Conservation (phyloP, 2,797 vertebrate genomes). For the Bucorvus abyssinicus region DNA sequence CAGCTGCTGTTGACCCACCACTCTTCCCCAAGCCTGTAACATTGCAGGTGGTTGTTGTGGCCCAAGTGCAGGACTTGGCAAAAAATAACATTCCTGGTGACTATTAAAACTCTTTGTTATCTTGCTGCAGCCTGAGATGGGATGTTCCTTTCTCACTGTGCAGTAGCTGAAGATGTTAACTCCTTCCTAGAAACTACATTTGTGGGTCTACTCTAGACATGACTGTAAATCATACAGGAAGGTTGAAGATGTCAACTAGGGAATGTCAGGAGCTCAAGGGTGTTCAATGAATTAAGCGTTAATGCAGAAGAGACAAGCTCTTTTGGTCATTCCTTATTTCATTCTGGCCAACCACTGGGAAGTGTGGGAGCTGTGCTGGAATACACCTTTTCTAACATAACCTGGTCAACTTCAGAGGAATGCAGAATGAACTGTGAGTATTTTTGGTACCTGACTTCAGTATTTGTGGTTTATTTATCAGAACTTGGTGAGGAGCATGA, state of each 20-base stretch:
- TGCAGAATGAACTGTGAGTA: not conserved
- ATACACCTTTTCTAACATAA: not conserved
- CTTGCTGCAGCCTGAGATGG: not conserved
- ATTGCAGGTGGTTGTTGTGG: too few species aligned
- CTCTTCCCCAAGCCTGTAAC: too few species aligned
- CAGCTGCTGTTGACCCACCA: too few species aligned
- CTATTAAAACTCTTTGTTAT: fast-evolving
- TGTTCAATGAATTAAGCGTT: not conserved
- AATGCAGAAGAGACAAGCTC: not conserved
- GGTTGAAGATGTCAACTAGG: not conserved
- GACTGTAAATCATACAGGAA: not conserved
- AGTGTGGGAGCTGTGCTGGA: not conserved
- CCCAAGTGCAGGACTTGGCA: too few species aligned
- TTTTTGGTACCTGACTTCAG: not conserved
- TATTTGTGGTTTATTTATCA: not conserved
- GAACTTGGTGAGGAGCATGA: not conserved
- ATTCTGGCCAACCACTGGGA: not conserved
- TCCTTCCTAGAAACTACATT: not conserved
- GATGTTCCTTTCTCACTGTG: not conserved
- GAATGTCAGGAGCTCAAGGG: fast-evolving
- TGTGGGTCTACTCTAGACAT: not conserved
- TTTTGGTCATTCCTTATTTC: fast-evolving
- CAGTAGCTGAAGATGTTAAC: not conserved
- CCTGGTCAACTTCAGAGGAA: not conserved
- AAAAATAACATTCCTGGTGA: not conserved